Evolutionary conservation across 2,888 invertebrate species (phyloP).

Genomic region (Amblyteles armatorius): DNA sequence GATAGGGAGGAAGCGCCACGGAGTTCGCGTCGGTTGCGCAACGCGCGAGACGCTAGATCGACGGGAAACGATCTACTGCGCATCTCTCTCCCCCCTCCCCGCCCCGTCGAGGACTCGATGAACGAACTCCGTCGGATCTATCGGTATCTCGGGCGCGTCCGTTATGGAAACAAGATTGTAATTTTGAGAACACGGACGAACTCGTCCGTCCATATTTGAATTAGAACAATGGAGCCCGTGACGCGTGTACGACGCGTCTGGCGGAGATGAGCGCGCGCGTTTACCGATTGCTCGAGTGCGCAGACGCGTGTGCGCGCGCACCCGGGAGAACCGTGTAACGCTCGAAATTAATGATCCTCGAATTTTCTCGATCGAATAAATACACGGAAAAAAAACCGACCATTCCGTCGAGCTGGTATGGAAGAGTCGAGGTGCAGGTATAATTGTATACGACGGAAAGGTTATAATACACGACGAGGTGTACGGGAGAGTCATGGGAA

Average conservation of each 20-base stretch:
- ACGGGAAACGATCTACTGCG: conserved; percentile 53
- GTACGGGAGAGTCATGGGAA: conserved; percentile 43
- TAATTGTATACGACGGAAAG: conserved; percentile 16
- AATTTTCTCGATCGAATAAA: conserved; percentile 53
- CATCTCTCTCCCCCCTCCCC: background rate
- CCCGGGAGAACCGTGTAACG: conserved; percentile 68
- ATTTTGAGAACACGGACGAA: conserved; percentile 59
- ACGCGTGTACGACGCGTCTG: background rate
- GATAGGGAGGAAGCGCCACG: conserved; percentile 7
- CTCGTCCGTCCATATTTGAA: conserved; percentile 73
- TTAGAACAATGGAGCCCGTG: conserved; percentile 76
- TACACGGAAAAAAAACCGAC: conserved; percentile 11
- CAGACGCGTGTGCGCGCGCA: background rate
- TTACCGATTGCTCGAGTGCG: conserved; percentile 9
- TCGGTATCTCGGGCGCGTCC: conserved; percentile 21
- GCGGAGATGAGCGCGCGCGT: conserved; percentile 22
- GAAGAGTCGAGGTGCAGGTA: conserved; percentile 13
- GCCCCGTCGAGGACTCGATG: conserved; percentile 32
- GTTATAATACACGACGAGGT: conserved; percentile 2
- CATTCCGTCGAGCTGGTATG: background rate
- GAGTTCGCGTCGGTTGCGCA: conserved; percentile 36
- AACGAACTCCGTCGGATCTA: conserved; percentile 38
- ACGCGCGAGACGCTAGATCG: conserved; percentile 19
- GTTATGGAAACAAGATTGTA: conserved; percentile 52
- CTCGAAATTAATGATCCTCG: conserved; percentile 77